These are phyloP conservation scores for Hypselothyrea guttata DNA, from an alignment of 2,888 invertebrate species.

Conservation along the genomic window DNA sequence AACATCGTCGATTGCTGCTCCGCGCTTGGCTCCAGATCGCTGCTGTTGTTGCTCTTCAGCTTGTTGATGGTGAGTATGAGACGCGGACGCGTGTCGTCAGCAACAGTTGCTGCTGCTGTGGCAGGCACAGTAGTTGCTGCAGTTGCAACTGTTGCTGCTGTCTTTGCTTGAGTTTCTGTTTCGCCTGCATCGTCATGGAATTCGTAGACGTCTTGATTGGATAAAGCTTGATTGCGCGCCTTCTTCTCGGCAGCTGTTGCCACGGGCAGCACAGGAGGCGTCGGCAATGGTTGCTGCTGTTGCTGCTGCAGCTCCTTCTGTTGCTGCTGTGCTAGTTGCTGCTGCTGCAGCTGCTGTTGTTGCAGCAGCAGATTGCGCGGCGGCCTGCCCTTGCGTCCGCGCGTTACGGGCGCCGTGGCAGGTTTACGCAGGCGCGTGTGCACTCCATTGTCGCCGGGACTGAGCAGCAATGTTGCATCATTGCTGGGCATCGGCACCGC, in stretches of 20 bases:
- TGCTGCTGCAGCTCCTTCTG: slow-evolving; percentile 68
- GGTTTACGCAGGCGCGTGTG: slow-evolving; percentile 84
- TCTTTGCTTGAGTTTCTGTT: slow-evolving; percentile 83
- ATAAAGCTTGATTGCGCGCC: slow-evolving; percentile 64
- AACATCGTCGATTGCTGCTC: slow-evolving; percentile 28
- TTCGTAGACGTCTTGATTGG: slow-evolving; percentile 91
- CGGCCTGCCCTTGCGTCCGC: slow-evolving; percentile 83
- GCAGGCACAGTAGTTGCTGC: slow-evolving; percentile 10
- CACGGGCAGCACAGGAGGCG: slow-evolving; percentile 42
- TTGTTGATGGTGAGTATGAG: slow-evolving; percentile 90
- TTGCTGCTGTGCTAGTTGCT: slow-evolving; percentile 57
- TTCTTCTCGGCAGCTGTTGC: slow-evolving; percentile 81
- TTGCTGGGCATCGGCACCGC: slow-evolving; percentile 37
- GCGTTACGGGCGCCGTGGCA: slow-evolving; percentile 66
- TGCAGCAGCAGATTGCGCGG: slow-evolving; percentile 79
- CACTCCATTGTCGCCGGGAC: slow-evolving; percentile 82
- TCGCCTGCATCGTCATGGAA: slow-evolving; percentile 95
- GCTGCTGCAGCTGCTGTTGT: slow-evolving; percentile 71
- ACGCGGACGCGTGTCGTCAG: slow-evolving; percentile 85
- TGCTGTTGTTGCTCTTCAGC: slow-evolving; percentile 83
- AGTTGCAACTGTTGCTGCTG: slow-evolving; percentile 22
- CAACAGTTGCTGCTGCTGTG: slow-evolving; percentile 26
- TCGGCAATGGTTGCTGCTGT: slow-evolving; percentile 44
- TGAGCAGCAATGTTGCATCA: slow-evolving; percentile 28
- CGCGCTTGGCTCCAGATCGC: slow-evolving; percentile 40